Percentiles rank a stretch among this genome's conserved stretches.
These are phyloP conservation scores for Dione juno DNA, from an alignment of 2,888 invertebrate genomes.

Conservation along the genomic window DNA sequence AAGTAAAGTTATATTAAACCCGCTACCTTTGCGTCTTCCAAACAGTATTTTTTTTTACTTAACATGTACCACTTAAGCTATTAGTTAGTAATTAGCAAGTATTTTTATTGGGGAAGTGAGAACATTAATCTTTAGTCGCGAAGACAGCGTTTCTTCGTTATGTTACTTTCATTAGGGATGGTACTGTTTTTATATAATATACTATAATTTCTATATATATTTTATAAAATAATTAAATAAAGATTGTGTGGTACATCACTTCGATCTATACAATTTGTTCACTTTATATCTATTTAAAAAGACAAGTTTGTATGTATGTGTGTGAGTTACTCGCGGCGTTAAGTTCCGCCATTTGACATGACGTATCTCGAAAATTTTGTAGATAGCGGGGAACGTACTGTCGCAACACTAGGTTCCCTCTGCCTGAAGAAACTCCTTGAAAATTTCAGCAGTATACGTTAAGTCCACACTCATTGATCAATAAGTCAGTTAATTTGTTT, in stretches of 20 bases:
- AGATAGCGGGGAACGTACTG: no score
- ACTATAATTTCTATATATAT: not conserved
- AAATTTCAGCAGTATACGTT: no score
- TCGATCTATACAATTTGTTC: no score
- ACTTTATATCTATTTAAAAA: no score
- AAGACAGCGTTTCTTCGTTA: constrained; percentile 25
- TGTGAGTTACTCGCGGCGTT: no score
- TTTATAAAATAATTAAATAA: not conserved
- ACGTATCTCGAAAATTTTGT: no score
- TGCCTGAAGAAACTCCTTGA: no score
- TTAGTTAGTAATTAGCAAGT: constrained; percentile 21
- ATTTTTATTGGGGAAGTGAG: constrained; percentile 20
- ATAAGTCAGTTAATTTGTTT: no score
- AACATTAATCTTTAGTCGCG: constrained; percentile 23
- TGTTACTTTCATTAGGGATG: constrained; percentile 9
- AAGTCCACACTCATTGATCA: no score
- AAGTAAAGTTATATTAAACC: not conserved
- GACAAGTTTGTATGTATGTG: no score
- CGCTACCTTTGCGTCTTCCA: not conserved
- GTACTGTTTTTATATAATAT: not conserved
- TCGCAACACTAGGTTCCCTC: no score
- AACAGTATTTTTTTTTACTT: not conserved
- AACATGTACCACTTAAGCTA: not conserved
- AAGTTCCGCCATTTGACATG: no score
- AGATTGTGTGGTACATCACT: not conserved